Evolutionary conservation across 2,797 vertebrate genomes (phyloP).

Genomic region (Danio albolineatus): DNA sequence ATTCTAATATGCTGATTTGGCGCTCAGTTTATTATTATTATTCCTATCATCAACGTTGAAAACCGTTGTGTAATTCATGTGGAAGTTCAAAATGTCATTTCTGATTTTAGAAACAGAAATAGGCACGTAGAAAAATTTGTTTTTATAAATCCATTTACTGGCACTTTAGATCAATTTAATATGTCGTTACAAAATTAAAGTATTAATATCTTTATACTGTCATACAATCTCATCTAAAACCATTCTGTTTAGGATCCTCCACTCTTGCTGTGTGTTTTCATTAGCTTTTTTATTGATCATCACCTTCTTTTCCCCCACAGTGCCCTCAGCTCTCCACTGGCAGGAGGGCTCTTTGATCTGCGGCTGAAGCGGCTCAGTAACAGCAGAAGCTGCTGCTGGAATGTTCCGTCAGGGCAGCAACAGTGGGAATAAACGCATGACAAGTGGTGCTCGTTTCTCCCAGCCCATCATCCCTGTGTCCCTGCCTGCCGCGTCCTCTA

Average conservation of each 20-base stretch:
- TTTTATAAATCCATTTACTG: neutral
- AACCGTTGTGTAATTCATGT: neutral
- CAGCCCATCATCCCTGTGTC: constrained; percentile 76
- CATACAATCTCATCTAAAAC: neutral
- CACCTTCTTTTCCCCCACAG: constrained; percentile 15
- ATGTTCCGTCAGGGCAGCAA: constrained; percentile 80
- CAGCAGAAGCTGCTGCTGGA: constrained; percentile 72
- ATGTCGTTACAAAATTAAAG: neutral
- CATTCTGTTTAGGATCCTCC: neutral
- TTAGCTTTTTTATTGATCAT: neutral
- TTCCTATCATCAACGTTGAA: neutral
- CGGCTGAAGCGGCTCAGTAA: constrained; percentile 62
- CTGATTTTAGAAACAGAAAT: neutral
- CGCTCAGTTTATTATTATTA: neutral
- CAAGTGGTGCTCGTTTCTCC: constrained; percentile 77
- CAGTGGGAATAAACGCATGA: constrained; percentile 76
- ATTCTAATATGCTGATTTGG: neutral
- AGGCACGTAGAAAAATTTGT: no score
- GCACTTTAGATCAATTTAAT: neutral
- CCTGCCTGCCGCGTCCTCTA: constrained; percentile 74
- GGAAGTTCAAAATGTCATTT: neutral
- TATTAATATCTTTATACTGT: no score
- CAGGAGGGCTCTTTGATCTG: constrained; percentile 60
- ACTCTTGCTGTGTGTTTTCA: neutral
- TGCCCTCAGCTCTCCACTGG: constrained; percentile 46